Base-by-base conservation (phyloP, 2,888 invertebrate species). In the Caradrina kadenii region DNA sequence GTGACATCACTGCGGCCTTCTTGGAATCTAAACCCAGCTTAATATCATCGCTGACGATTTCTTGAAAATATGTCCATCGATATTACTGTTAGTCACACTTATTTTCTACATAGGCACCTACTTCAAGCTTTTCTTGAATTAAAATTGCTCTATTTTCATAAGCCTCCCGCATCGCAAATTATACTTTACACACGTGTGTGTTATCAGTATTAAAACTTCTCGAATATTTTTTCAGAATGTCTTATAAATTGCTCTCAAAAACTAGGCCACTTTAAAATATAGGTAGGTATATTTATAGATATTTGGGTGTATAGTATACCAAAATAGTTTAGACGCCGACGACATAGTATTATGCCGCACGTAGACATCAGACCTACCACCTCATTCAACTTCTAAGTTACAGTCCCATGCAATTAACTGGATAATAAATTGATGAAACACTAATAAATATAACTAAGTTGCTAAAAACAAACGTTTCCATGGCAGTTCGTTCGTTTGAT, bases 1-100 rank as follows among this genome's bases (percentile, higher is more conserved):
- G 74, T 83, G 82, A 84, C 82, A 87, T 82, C 80, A 81, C 77
- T 76, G 74, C 79, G 85, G 66, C 82, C 86, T 86, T 87, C 84
- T 69, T 67, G 69, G 71, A 83, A 84, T 69, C 71, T 66, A 80
- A 82, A 79, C 67, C 73, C 71, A 73, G 76, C 81, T 74, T 80
- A 77, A 80, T 69, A 84, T 84, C 80, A 82, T 73, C 62, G 78
- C 64, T 88, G 89, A 90, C 87, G 83, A 75, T 70, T 80, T 77
- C 82, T 69, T 67, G 58, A 73, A 86, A 86, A 81, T 86, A 86
- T 84, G 64, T 69, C n/a, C 22, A 31, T 63, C 21, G 39, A 62
- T 49, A 48, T 62, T 63, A 60, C 50, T 58, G 65, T 69, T 54
- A 63, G 31, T 69, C 55, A 71, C 21, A 17, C 48, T 22, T 26